Conservation (phyloP, 53 echinoderm and acorn worm genomes). For the Echinarachnius parma region DNA sequence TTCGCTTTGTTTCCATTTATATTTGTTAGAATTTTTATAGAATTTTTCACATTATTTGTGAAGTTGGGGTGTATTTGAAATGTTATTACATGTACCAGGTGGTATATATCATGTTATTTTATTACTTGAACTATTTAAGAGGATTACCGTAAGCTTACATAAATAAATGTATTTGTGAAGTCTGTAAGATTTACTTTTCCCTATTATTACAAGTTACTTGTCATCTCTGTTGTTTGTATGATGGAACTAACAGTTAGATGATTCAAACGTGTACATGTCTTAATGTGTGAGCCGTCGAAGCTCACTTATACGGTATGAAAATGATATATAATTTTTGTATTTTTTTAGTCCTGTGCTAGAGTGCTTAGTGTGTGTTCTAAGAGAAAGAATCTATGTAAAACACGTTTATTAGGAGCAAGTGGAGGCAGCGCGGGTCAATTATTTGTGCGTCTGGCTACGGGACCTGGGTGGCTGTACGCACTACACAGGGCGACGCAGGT, state of each 20-base stretch:
- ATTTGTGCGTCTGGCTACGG: not conserved
- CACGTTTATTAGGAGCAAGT: too few species aligned
- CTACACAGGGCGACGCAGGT: slow-evolving; percentile 42
- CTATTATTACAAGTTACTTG: slow-evolving; percentile 13
- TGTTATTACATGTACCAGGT: too few species aligned
- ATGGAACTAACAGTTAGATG: not conserved
- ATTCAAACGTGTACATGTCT: slow-evolving; percentile 5
- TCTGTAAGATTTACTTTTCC: slow-evolving; percentile 6
- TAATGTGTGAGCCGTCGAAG: slow-evolving; percentile 27
- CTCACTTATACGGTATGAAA: not conserved
- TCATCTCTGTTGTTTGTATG: slow-evolving; percentile 26
- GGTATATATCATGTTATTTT: too few species aligned
- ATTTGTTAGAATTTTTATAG: too few species aligned
- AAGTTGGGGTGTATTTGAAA: too few species aligned
- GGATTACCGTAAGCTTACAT: too few species aligned
- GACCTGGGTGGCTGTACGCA: not conserved
- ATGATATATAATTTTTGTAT: slow-evolving; percentile 21
- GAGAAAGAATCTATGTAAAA: too few species aligned
- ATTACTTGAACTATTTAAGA: too few species aligned
- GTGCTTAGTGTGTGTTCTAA: slow-evolving; percentile 34
- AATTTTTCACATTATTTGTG: too few species aligned
- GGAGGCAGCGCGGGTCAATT: too few species aligned
- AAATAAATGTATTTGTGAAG: not conserved
- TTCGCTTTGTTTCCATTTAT: too few species aligned
- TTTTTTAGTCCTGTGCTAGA: slow-evolving; percentile 43